Conservation (phyloP, 2,113 vertebrate genomes). For the Corvus hawaiiensis region DNA sequence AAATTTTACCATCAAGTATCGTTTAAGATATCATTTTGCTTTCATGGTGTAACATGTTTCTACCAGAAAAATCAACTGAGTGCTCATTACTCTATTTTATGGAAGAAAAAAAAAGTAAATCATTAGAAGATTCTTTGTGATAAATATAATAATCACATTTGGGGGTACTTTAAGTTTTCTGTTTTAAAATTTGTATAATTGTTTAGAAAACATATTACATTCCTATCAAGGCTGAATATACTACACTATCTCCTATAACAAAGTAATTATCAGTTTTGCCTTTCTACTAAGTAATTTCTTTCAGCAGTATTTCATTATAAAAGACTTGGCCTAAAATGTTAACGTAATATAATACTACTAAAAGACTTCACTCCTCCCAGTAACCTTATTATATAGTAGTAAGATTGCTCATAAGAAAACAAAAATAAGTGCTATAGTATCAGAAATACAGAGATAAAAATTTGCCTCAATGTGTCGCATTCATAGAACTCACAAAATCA, state of each 20-base stretch:
- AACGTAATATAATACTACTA: slow-evolving; percentile 25
- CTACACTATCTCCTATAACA: slow-evolving; percentile 5
- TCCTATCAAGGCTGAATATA: slow-evolving; percentile 22
- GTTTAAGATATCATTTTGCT: background rate
- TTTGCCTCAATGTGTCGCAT: background rate
- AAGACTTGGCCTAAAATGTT: slow-evolving; percentile 44
- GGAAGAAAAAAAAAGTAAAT: background rate
- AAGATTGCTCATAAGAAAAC: background rate
- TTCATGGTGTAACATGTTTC: background rate
- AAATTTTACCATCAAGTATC: background rate
- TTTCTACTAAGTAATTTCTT: slow-evolving; percentile 45
- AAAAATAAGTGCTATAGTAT: background rate
- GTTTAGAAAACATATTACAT: slow-evolving; percentile 26
- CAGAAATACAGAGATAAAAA: slow-evolving; percentile 51
- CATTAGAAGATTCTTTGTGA: slow-evolving; percentile 32
- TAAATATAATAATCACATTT: slow-evolving; percentile 4
- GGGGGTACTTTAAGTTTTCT: background rate
- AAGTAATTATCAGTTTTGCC: slow-evolving; percentile 19
- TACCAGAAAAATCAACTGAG: slow-evolving; percentile 40
- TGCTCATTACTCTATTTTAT: slow-evolving; percentile 24
- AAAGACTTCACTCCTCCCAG: background rate
- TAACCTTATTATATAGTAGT: slow-evolving; percentile 4
- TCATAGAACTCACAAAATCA: slow-evolving; percentile 57
- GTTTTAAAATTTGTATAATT: slow-evolving; percentile 3
- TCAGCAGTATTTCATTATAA: slow-evolving; percentile 50